phyloP scores from a whole-genome alignment of 2,113 vertebrate species.

The Sebastes schlegelii region DNA sequence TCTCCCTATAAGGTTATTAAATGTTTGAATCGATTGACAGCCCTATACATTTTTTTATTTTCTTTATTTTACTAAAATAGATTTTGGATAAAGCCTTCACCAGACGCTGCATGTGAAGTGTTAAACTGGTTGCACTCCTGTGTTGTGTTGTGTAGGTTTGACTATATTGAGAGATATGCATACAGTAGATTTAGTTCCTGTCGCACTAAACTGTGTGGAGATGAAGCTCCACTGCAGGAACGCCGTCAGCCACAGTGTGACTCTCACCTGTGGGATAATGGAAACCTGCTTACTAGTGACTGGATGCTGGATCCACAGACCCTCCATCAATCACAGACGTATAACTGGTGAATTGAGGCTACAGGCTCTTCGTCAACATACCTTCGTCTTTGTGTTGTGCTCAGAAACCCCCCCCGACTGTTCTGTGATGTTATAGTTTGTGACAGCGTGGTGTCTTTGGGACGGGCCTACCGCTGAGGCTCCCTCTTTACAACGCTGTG shows the following conservation, averaged over 20 bases:
- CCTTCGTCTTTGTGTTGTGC: slow-evolving; percentile 15
- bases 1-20: too few relatives aligned
- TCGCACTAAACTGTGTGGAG: background rate
- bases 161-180: slow-evolving; percentile 6
- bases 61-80: background rate
- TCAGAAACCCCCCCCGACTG: slow-evolving; percentile 11
- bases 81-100: slow-evolving; percentile 7
- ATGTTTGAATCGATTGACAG: too few relatives aligned
- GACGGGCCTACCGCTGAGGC: slow-evolving; percentile 52
- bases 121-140: slow-evolving; percentile 14
- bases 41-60: background rate
- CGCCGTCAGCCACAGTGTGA: too few relatives aligned
- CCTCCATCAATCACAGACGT: slow-evolving; percentile 33
- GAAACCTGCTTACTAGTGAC: slow-evolving; percentile 16
- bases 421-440: slow-evolving; percentile 42
- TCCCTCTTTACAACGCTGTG: slow-evolving; percentile 70
- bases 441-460: slow-evolving; percentile 54
- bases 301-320: slow-evolving; percentile 12
- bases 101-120: slow-evolving; percentile 28
- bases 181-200: background rate
- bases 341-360: background rate
- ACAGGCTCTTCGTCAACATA: slow-evolving; percentile 27
- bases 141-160: slow-evolving; percentile 5
- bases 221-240: background rate
- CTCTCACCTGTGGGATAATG: slow-evolving; percentile 20